phyloP scores from a whole-genome alignment of 2,888 invertebrate genomes.

The Dryocosmus kuriphilus region DNA sequence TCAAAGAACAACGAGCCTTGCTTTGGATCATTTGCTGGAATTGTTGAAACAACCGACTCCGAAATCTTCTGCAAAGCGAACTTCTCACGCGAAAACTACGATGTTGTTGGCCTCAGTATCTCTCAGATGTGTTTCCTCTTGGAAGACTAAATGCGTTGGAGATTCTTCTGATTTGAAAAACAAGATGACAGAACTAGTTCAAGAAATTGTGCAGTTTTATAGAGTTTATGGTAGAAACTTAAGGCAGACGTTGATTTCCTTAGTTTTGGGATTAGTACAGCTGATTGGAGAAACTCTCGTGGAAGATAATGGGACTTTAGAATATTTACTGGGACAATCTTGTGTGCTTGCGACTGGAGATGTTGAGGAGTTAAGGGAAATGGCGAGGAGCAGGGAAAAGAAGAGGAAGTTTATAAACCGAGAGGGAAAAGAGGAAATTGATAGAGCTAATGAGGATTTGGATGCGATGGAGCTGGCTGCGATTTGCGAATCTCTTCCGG shows the following conservation, averaged over 20 bases:
- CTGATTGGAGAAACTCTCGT: conserved; percentile 67
- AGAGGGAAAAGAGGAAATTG: conserved; percentile 34
- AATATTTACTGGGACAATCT: conserved; percentile 70
- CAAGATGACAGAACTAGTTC: conserved; percentile 67
- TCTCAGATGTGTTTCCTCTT: conserved; percentile 70
- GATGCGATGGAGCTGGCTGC: conserved; percentile 59
- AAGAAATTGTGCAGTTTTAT: conserved; percentile 71
- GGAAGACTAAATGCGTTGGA: conserved; percentile 69
- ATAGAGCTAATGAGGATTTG: conserved; percentile 41
- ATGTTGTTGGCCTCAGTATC: conserved; percentile 72
- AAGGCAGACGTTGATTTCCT: conserved; percentile 70
- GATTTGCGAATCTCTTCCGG: conserved; percentile 68
- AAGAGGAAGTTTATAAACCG: conserved; percentile 57
- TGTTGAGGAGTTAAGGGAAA: conserved; percentile 68
- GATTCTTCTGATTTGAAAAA: conserved; percentile 62
- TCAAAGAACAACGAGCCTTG: conserved; percentile 66
- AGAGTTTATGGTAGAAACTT: conserved; percentile 68
- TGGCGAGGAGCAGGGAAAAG: conserved; percentile 57
- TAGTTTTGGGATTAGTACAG: conserved; percentile 70
- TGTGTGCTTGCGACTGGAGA: conserved; percentile 70
- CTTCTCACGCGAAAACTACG: conserved; percentile 65
- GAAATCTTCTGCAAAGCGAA: conserved; percentile 48
- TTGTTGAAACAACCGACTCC: conserved; percentile 64
- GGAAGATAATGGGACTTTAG: conserved; percentile 66
- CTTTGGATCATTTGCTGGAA: conserved; percentile 67